Evolutionary conservation across 1,140 invertebrate genomes (phyloP), one percentile per base, ranked within the genome.

Genomic region (Lordiphosa collinella): DNA sequence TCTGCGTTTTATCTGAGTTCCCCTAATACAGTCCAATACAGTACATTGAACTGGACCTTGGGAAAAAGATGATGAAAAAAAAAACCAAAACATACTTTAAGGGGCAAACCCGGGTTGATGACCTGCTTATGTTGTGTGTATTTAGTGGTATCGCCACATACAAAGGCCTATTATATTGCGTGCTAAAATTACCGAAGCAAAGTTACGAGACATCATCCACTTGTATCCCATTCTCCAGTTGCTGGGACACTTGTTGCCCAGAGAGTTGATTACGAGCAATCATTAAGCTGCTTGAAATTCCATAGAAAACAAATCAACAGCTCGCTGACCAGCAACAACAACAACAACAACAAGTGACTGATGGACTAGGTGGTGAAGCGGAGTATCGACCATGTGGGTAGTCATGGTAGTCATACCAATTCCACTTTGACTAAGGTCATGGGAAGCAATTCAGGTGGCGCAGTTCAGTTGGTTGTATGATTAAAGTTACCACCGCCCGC

Each of bases 371-470:
- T 13, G 8, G 5, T 14, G 1, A 14, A 31, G 16, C n/a, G 12
- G n/a, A 25, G 25, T 13, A 38, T 32, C 4, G 11, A 12, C 8
- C 54, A 29, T 44, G 37, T 62, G 61, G 56, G 76, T 80, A 71
- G 76, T 48, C 66, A 71, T 82, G 58, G 62, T 5, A 29, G 52
- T 38, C 34, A 55, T 40, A 60, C 50, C 59, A 68, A 73, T 80
- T 80, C 75, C 55, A 73, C 53, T 82, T 63, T 61, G 61, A 44
- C 58, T 82, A 76, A 80, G 76, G 76, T 82, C 76, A 82, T 80
- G 76, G 76, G 76, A 80, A 80, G 78, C 14, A 44, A 13, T 8
- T 11, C 41, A 44, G 41, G 29, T 44, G 25, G 41, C 51, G 52
- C 40, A 13, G 58, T 29, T 29, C 63, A 66, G 50, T 66, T 66